phyloP scores from a whole-genome alignment of 2,888 invertebrate genomes.

The Labia minor region DNA sequence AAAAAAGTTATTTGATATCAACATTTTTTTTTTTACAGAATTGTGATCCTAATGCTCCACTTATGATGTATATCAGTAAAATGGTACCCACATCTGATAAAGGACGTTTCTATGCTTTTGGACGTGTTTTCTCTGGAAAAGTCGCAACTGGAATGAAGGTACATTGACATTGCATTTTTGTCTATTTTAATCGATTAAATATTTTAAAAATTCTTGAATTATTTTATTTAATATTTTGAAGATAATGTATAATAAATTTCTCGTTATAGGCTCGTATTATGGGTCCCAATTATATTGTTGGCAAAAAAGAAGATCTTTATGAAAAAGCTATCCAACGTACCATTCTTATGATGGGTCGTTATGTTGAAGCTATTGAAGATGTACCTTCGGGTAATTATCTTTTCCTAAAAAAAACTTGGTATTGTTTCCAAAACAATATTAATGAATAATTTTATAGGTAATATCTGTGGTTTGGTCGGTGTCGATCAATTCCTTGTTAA shows the following conservation, averaged over 20 bases:
- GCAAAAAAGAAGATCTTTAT: constrained; percentile 98
- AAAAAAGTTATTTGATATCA: too few relatives aligned
- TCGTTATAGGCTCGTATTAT: constrained; percentile 91
- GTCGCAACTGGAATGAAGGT: constrained; percentile 25
- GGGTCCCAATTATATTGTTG: constrained; percentile 96
- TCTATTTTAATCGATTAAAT: background rate
- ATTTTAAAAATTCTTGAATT: too few relatives aligned
- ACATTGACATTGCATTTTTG: background rate
- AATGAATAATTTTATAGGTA: constrained; percentile 43
- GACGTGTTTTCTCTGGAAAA: constrained; percentile 98
- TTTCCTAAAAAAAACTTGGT: too few relatives aligned
- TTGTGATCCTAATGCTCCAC: constrained; percentile 92
- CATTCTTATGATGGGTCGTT: constrained; percentile 99
- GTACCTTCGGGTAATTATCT: constrained; percentile 74
- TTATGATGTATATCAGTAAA: constrained; percentile 99
- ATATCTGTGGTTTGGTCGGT: constrained; percentile 99
- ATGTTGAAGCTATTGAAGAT: constrained; percentile 98
- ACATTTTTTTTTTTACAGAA: constrained; percentile 40
- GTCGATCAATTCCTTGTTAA: constrained; percentile 99
- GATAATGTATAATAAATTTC: too few relatives aligned
- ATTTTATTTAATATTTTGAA: too few relatives aligned
- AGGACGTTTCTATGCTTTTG: constrained; percentile 99
- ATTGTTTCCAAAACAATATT: too few relatives aligned
- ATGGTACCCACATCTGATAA: constrained; percentile 99
- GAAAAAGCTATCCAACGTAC: constrained; percentile 99